These are phyloP conservation scores for Drosophila suzukii DNA, from an alignment of 1,140 invertebrate species.

Conservation along the genomic window DNA sequence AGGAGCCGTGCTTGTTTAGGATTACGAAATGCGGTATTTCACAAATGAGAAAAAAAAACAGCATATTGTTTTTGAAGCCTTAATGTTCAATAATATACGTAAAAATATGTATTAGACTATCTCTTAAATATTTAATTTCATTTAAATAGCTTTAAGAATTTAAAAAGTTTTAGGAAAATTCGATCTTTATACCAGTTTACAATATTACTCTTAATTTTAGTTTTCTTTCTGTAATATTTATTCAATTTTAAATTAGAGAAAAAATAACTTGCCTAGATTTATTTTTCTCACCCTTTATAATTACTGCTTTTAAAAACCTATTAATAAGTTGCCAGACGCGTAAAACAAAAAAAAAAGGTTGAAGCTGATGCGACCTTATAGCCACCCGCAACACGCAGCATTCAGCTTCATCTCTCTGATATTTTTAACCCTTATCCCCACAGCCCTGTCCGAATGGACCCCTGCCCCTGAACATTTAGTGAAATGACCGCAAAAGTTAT, in stretches of 20 bases:
- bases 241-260: background rate
- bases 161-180: no score
- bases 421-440: slow-evolving; percentile 30
- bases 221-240: no score
- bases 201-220: background rate
- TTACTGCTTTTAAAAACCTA: slow-evolving; percentile 23
- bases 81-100: no score
- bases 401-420: background rate
- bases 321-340: slow-evolving; percentile 31
- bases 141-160: no score
- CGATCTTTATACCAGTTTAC: no score
- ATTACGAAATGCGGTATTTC: no score
- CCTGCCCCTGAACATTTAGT: slow-evolving; percentile 59
- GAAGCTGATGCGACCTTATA: background rate
- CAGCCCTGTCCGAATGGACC: slow-evolving; percentile 3
- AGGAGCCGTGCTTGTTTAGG: background rate
- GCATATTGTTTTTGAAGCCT: no score
- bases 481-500: slow-evolving; percentile 80
- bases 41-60: no score
- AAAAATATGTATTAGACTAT: no score
- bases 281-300: background rate
- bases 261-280: background rate
- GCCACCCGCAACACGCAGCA: background rate
- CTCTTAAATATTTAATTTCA: no score
- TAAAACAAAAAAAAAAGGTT: slow-evolving; percentile 18